Percentiles rank a stretch among this genome's conserved stretches.
Evolutionary conservation across 2,797 vertebrate species (phyloP).

Genomic region (Hemibagrus guttatus): DNA sequence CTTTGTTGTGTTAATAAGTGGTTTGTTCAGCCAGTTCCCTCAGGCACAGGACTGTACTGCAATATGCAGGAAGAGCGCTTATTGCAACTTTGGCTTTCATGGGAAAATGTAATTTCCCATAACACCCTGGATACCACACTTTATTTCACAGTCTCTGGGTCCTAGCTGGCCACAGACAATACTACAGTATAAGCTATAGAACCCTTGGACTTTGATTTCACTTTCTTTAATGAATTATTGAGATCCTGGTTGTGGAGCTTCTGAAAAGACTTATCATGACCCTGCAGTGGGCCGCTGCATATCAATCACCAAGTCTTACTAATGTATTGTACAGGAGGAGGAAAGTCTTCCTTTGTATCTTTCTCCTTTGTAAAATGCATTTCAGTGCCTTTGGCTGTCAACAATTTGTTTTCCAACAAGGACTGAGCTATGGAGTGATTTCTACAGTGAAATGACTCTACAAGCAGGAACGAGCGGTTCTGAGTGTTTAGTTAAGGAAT

Average conservation of each 20-base stretch:
- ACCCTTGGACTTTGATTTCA: neutral
- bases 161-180: slow-evolving; percentile 2
- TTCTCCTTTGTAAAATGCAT: slow-evolving; percentile 10
- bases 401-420: neutral
- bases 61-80: slow-evolving; percentile 21
- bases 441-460: slow-evolving; percentile 19
- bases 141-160: slow-evolving; percentile 19
- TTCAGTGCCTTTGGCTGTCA: slow-evolving; percentile 1
- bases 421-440: slow-evolving; percentile 15
- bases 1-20: slow-evolving; percentile 9
- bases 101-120: slow-evolving; percentile 23
- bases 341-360: slow-evolving; percentile 9
- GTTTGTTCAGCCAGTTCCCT: slow-evolving; percentile 13
- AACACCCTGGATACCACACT: slow-evolving; percentile 14
- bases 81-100: slow-evolving; percentile 29
- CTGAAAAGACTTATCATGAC: slow-evolving; percentile 49
- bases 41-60: slow-evolving; percentile 8
- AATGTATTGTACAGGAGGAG: slow-evolving; percentile 35
- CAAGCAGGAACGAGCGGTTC: slow-evolving; percentile 1
- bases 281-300: slow-evolving; percentile 40
- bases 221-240: slow-evolving; percentile 56
- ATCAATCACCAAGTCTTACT: slow-evolving; percentile 46
- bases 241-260: slow-evolving; percentile 47
- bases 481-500: slow-evolving; percentile 3
- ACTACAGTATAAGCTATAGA: neutral